Evolutionary conservation across 2,113 vertebrate species (phyloP), one percentile per base, ranked within the genome.

Genomic region (Eubucco bourcierii): DNA sequence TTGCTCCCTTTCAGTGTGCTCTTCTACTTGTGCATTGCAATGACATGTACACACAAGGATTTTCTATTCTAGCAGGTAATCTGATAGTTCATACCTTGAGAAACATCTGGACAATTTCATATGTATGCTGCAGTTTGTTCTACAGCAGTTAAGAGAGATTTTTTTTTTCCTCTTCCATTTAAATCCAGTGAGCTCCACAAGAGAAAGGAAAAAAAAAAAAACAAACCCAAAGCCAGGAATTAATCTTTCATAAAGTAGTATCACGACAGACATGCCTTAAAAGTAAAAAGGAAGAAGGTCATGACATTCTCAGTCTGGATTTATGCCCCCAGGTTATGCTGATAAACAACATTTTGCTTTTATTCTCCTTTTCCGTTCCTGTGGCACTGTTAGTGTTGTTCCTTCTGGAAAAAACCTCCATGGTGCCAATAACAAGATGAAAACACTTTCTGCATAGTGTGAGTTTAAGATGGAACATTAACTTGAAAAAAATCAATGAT

Each of bases 401-500:
- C 65, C 60, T 91, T 66, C 81, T 82, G 41, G 66, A 84, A 24
- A 84, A 92, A 94, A 53, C 18, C 18, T 89, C 59, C 34, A 17
- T 37, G 34, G 56, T 59, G 52, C 46, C 84, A 87, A 61, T 75
- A 84, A 75, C 19, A 92, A 37, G 50, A 79, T 53, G 87, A 84
- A 84, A 20, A 15, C 19, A 61, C 15, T 87, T 90, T 80, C n/a
- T 34, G 50, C 20, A 61, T 34, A 12, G 9, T 92, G n/a, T 24
- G 53, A 90, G 46, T 8, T 90, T 39, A 92, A 93, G 23, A 58
- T 33, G 33, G 28, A 94, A 87, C 12, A 82, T 82, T 79, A 82
- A 66, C 58, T 80, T 94, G 66, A 82, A 90, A 87, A 90, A 87
- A 94, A 81, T 55, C 83, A 92, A n/a, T 66, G 55, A 44, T 82